Evolutionary conservation across 2,113 vertebrate species (phyloP), one percentile per base, ranked within the genome.

Genomic region (Rhineura floridana): DNA sequence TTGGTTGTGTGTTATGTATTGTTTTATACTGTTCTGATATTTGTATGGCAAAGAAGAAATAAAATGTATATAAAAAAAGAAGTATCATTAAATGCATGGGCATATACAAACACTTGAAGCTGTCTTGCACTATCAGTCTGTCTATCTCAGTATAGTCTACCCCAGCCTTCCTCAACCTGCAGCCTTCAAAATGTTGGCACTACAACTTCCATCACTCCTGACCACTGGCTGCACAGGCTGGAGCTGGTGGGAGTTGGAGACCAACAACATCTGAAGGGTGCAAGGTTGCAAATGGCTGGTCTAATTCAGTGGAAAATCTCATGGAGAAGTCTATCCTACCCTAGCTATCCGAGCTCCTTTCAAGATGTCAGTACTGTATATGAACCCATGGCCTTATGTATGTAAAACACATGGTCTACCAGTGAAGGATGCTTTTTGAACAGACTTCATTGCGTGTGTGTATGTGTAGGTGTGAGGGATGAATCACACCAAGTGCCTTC

Each of bases 401-500:
- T 28, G 19, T 33, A 44, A 39, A n/a, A 42, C 82, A 7, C 42
- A 55, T 10, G 52, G 15, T 42, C n/a, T 59, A 33, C 44, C 36
- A 75, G 36, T 63, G 30, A 76, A 76, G 46, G 6, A 55, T 6
- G 17, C n/a, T 23, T 48, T 50, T 30, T 39, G n/a, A 28, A 44
- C 9, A 65, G 55, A 48, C 44, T 21, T 83, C 59, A 12, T 44
- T 83, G 79, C 33, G 23, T 77, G 19, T 50, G 59, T 52, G 2
- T 19, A 50, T n/a, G 39, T 46, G 73, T 79, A 95, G 94, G 91
- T 95, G 92, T 33, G 87, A 91, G 69, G 94, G 89, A 36, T 91
- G 48, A 46, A 90, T 48, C 44, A 87, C 36, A 89, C 88, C 55
- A 75, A 92, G 70, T 87, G 36, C 80, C 48, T 78, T 86, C 67